Conservation (phyloP, 2,113 vertebrate species). For the Tretioscincus oriximinensis region DNA sequence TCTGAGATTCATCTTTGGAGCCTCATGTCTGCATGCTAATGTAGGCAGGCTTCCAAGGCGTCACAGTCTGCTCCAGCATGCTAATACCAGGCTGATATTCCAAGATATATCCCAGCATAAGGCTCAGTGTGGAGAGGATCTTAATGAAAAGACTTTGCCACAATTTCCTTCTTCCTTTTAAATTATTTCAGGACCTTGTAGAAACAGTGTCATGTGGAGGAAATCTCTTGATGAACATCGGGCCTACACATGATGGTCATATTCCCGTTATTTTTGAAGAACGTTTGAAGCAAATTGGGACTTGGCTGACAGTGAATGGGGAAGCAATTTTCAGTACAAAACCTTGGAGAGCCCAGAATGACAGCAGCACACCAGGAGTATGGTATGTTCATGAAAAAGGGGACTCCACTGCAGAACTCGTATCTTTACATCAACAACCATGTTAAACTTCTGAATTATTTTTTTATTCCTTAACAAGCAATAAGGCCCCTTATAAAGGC, state of each 20-base stretch:
- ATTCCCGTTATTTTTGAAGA: conserved; percentile 89
- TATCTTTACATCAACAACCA: too few relatives aligned
- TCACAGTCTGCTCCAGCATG: too few relatives aligned
- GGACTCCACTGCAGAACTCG: too few relatives aligned
- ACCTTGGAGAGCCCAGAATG: conserved; percentile 88
- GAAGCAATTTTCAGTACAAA: conserved; percentile 87
- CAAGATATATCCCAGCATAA: too few relatives aligned
- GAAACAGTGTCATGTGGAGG: conserved; percentile 93
- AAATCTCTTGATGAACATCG: conserved; percentile 92
- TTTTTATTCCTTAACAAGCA: too few relatives aligned
- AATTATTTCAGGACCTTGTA: conserved; percentile 76
- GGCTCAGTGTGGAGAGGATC: background rate
- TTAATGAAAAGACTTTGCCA: conserved; percentile 10
- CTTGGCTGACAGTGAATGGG: conserved; percentile 89
- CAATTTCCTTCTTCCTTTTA: background rate
- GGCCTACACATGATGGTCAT: conserved; percentile 86
- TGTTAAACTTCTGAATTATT: too few relatives aligned
- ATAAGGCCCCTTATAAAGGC: too few relatives aligned
- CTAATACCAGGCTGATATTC: too few relatives aligned
- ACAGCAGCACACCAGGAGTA: conserved; percentile 74
- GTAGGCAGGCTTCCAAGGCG: too few relatives aligned
- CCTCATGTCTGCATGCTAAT: too few relatives aligned
- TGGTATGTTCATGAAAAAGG: conserved; percentile 74
- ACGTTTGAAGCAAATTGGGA: conserved; percentile 87
- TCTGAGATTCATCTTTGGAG: too few relatives aligned